Percentiles rank a stretch among this genome's conserved stretches.
phyloP scores from a whole-genome alignment of 2,797 vertebrate species.

The Pterois miles region DNA sequence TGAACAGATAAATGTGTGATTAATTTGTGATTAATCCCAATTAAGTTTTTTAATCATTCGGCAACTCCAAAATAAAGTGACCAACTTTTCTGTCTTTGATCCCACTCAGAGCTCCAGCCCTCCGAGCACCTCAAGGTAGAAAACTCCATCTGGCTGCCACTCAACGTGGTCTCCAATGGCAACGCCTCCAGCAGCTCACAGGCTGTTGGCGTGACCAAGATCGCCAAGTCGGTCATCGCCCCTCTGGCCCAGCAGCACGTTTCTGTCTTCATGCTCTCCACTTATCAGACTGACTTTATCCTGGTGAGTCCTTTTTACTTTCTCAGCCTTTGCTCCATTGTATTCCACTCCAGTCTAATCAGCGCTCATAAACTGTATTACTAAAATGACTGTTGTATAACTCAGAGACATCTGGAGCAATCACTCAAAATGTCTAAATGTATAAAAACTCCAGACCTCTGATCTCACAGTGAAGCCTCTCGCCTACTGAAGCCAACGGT shows the following conservation, averaged over 20 bases:
- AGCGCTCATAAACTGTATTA: neutral
- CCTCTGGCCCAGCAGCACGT: conserved; percentile 95
- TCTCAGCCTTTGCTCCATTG: neutral
- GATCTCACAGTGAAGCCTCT: conserved; percentile 71
- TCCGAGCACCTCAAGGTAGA: conserved; percentile 94
- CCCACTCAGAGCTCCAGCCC: conserved; percentile 86
- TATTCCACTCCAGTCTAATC: neutral
- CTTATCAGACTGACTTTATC: conserved; percentile 98
- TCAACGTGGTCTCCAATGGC: conserved; percentile 93
- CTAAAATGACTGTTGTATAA: neutral
- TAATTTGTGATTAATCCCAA: no score
- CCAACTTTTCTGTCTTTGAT: neutral
- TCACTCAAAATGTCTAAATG: neutral
- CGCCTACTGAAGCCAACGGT: conserved; percentile 76
- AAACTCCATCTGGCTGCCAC: conserved; percentile 92
- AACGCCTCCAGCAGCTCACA: conserved; percentile 87
- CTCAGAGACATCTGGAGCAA: neutral
- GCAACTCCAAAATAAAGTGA: accelerated
- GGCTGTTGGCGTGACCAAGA: conserved; percentile 95
- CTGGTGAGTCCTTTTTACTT: conserved; percentile 83
- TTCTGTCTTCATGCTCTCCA: conserved; percentile 97
- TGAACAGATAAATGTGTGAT: no score
- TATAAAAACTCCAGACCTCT: neutral
- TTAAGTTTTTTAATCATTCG: no score
- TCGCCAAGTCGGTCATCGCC: conserved; percentile 93